These are phyloP conservation scores for Andinoacara biseriatus DNA, from an alignment of 2,113 vertebrate genomes.

Conservation along the genomic window DNA sequence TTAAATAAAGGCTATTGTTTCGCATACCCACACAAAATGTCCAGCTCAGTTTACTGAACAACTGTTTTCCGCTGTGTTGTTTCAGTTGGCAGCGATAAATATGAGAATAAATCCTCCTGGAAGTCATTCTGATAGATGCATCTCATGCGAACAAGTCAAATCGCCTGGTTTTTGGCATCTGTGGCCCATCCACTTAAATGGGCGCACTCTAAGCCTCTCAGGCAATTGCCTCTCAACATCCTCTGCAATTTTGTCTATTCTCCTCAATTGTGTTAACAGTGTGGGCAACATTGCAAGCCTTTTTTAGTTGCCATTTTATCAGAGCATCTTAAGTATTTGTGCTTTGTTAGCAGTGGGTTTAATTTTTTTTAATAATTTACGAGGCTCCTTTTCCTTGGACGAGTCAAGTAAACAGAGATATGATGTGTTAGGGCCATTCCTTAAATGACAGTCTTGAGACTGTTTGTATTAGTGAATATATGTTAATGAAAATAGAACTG, in stretches of 20 bases:
- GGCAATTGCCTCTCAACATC: slow-evolving; percentile 51
- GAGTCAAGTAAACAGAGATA: too few species aligned
- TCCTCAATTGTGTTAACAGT: slow-evolving; percentile 29
- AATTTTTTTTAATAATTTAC: background rate
- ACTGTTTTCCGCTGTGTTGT: background rate
- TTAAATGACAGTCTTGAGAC: too few species aligned
- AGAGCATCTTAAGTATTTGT: slow-evolving; percentile 25
- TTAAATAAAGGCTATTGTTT: background rate
- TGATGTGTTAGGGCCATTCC: too few species aligned
- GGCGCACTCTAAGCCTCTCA: slow-evolving; percentile 55
- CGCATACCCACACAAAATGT: background rate
- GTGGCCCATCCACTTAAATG: slow-evolving; percentile 40
- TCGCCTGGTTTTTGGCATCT: slow-evolving; percentile 31
- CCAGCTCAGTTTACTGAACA: slow-evolving; percentile 2
- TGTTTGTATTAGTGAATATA: too few species aligned
- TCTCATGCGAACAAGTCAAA: slow-evolving; percentile 20
- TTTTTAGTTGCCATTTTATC: slow-evolving; percentile 42
- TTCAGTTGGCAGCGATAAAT: slow-evolving; percentile 16
- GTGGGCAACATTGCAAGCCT: slow-evolving; percentile 46
- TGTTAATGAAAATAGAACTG: too few species aligned
- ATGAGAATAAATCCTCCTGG: slow-evolving; percentile 12
- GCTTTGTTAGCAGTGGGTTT: slow-evolving; percentile 15
- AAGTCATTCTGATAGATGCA: slow-evolving; percentile 39
- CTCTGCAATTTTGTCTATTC: slow-evolving; percentile 44
- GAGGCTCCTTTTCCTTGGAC: background rate